phyloP scores from a whole-genome alignment of 2,797 vertebrate species.

The Catamblyrhynchus diadema region DNA sequence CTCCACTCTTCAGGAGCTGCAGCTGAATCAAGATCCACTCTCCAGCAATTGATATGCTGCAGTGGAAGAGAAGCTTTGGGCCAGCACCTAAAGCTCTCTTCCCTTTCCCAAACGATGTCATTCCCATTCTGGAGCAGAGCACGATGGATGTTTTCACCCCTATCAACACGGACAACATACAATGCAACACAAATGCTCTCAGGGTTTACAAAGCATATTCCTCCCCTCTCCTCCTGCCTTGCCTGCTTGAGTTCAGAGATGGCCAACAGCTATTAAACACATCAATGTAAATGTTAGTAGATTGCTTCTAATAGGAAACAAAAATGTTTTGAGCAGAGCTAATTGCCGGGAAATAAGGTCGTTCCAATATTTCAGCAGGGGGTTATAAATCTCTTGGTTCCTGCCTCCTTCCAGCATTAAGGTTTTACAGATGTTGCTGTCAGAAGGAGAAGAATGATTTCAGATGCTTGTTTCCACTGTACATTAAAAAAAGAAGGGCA shows the following conservation, averaged over 20 bases:
- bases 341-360: constrained; percentile 62
- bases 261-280: constrained; percentile 46
- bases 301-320: constrained; percentile 64
- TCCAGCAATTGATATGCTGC: background rate
- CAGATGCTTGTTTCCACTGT: constrained; percentile 54
- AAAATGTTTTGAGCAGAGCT: constrained; percentile 67
- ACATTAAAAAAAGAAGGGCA: background rate
- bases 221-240: background rate
- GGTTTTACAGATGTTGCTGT: constrained; percentile 66
- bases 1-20: background rate
- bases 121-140: background rate
- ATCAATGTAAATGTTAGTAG: constrained; percentile 40
- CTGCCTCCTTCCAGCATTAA: constrained; percentile 42
- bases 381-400: constrained; percentile 59
- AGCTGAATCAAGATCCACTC: background rate
- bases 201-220: background rate
- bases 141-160: background rate
- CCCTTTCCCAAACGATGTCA: background rate
- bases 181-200: background rate
- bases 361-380: constrained; percentile 54
- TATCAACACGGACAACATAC: background rate
- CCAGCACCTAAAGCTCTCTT: background rate
- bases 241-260: constrained; percentile 20
- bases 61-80: background rate
- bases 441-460: constrained; percentile 44